Evolutionary conservation across 2,797 vertebrate genomes (phyloP), one percentile per base, ranked within the genome.

Genomic region (Chloroceryle inda): DNA sequence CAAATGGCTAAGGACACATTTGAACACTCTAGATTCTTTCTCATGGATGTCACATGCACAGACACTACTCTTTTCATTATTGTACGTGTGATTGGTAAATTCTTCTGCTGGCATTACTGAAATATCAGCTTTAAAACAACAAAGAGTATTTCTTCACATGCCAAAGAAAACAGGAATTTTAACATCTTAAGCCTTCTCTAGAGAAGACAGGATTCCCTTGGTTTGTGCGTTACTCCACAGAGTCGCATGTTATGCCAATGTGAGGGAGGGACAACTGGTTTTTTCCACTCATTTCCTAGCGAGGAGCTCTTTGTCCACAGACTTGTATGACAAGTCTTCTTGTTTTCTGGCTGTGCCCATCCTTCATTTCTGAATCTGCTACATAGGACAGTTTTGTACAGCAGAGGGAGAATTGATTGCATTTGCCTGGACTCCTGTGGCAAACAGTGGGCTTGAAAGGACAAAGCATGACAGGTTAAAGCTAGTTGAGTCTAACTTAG

Each of bases 271-370:
- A 55, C 0, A 0, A 56, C 61, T 84, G 80, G 0, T 44, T 95
- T 96, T 96, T 96, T 96, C 91, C 84, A 91, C 64, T 94, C 26
- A 74, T 37, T 90, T 94, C 47, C 64, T 35, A 68, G 23, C 21
- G 21, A 93, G 66, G 19, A 91, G 49, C 26, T 73, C 23, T 93
- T 89, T 94, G 59, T 77, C 58, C 33, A 23, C 71, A 89, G 38
- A 49, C 31, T 75, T 59, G 26, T 63, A 2, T 18, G 10, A 61
- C 20, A 50, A 87, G 21, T 27, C 31, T 56, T 67, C 62, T 58
- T 63, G 55, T 79, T 86, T 78, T 33, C n/a, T 84, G 64, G 11
- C 45, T 72, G 72, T 81, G 42, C 42, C 84, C 15, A n/a, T 77
- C 8, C 33, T 64, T 87, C 3, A 8, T 85, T 80, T 87, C 49